A percentile compares a stretch with the other conserved stretches of the same genome.
Evolutionary conservation across 2,888 invertebrate genomes (phyloP).

Genomic region (Polyploca ridens): DNA sequence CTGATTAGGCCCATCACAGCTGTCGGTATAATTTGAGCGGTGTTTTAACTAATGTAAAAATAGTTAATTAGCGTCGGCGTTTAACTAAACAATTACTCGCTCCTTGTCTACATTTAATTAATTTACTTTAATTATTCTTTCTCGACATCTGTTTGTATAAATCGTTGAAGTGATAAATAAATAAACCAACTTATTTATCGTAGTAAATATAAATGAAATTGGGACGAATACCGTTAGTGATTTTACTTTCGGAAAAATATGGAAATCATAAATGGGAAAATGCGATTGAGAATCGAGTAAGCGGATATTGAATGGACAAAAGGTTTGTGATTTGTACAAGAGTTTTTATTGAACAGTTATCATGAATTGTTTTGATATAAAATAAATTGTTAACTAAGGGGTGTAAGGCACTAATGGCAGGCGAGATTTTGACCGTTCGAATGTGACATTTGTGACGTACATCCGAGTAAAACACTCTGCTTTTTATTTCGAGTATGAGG

Average conservation of each 20-base stretch:
- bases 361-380: not conserved
- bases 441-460: no score
- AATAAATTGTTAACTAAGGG: not conserved
- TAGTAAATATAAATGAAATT: slow-evolving; percentile 2
- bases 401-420: no score
- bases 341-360: slow-evolving; percentile 5
- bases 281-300: slow-evolving; percentile 1
- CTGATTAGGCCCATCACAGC: slow-evolving; percentile 6
- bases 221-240: not conserved
- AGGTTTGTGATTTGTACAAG: not conserved
- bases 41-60: slow-evolving; percentile 10
- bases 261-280: not conserved
- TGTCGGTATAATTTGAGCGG: slow-evolving; percentile 2
- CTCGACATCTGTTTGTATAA: not conserved
- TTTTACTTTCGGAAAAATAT: slow-evolving; percentile 10
- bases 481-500: no score
- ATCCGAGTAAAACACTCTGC: no score
- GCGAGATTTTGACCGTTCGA: no score
- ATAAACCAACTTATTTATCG: not conserved
- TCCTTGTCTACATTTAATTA: slow-evolving; percentile 4
- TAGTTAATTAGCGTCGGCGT: slow-evolving; percentile 8
- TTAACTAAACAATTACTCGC: slow-evolving; percentile 8
- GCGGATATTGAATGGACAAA: slow-evolving; percentile 6
- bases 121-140: slow-evolving; percentile 2
- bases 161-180: not conserved